A percentile compares a stretch with the other conserved stretches of the same genome.
These are phyloP conservation scores for Erebia aethiops DNA, from an alignment of 2,888 invertebrate genomes.

Conservation along the genomic window DNA sequence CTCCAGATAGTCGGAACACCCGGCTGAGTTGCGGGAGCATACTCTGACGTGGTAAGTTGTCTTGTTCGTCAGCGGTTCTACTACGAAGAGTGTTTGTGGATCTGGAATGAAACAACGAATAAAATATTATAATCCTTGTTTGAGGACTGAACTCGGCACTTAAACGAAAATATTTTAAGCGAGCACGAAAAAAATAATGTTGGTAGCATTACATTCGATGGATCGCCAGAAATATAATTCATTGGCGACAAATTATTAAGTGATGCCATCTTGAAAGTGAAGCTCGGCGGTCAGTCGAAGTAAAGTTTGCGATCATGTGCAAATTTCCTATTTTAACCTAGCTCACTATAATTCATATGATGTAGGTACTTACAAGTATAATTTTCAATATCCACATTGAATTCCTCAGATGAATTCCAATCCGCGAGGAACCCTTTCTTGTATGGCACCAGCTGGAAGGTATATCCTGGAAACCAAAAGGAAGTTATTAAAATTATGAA, in stretches of 20 bases:
- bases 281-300: no score
- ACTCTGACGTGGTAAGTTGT: slow-evolving; percentile 67
- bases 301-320: no score
- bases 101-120: slow-evolving; percentile 27
- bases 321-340: no score
- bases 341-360: no score
- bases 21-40: slow-evolving; percentile 66
- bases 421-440: slow-evolving; percentile 56
- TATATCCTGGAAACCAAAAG: slow-evolving; percentile 58
- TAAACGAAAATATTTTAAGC: no score
- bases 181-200: no score
- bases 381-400: slow-evolving; percentile 50
- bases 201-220: no score
- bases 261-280: no score
- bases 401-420: slow-evolving; percentile 58
- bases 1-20: slow-evolving; percentile 67
- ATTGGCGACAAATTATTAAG: no score
- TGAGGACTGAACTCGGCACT: not conserved
- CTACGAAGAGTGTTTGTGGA: slow-evolving; percentile 53
- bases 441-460: slow-evolving; percentile 60
- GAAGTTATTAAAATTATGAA: not conserved
- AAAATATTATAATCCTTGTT: not conserved
- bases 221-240: no score
- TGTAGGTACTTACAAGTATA: slow-evolving; percentile 10
- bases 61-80: slow-evolving; percentile 59